Base-by-base conservation (phyloP, 2,113 vertebrate genomes). In the Peromyscus californicus region DNA sequence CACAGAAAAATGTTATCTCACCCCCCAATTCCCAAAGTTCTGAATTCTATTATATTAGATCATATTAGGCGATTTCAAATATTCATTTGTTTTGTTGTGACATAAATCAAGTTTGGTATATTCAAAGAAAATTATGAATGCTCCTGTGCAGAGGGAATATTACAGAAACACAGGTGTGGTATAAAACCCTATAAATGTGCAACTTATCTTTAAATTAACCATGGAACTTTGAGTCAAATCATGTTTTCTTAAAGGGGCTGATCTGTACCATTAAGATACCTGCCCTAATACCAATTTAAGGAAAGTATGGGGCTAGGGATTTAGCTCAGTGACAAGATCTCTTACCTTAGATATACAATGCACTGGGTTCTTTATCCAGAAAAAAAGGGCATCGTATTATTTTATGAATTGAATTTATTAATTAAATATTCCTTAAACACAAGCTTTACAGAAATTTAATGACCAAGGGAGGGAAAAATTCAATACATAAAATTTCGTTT, bases 401-500 rank as follows among this genome's bases (percentile, higher is more conserved):
- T 31, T 89, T 75, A 82, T 78, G 57, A 96, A 95, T 22, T 93
- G 57, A 86, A 91, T 92, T 92, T 88, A 94, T 95, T 92, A 94
- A 94, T 94, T 59, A 89, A 93, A 82, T 89, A 33, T 5, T 45
- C 31, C 96, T 94, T 89, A 97, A 95, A 89, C n/a, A 94, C 48
- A 91, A 91, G 42, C 45, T 51, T 54, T 79, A 88, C 22, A 94
- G 63, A 95, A 96, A 95, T 95, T 70, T 94, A 93, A 91, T 92
- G 57, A 95, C 21, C 48, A 31, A 97, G 70, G 48, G 61, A 92
- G 78, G n/a, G 15, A 65, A 79, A 97, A 97, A 85, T 92, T 57
- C 83, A 94, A 97, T 78, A 39, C 31, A 74, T 94, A 92, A 87
- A 92, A 97, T 82, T 97, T 90, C 91, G 59, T 76, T 97, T 94